A percentile compares a stretch with the other conserved stretches of the same genome.
phyloP scores from a whole-genome alignment of 2,888 invertebrate genomes.

The Sepiola atlantica region DNA sequence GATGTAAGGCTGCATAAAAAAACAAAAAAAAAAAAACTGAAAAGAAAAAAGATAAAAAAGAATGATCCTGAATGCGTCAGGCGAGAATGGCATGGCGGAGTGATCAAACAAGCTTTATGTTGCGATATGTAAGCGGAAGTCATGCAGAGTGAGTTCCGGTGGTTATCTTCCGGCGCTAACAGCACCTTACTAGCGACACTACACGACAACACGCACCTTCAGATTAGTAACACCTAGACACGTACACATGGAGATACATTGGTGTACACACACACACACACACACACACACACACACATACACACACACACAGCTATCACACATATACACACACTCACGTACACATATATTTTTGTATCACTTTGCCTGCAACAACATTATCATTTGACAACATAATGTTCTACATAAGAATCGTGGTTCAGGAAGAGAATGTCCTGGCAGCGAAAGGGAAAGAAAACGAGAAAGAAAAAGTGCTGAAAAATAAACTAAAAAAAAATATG shows the following conservation, averaged over 20 bases:
- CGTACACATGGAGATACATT: too few species aligned
- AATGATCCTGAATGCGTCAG: background rate
- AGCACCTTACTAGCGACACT: constrained; percentile 13
- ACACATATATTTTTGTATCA: background rate
- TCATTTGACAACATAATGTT: background rate
- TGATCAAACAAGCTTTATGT: constrained; percentile 14
- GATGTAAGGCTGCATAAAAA: background rate
- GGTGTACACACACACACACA: background rate
- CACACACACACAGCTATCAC: background rate
- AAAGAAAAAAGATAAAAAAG: background rate
- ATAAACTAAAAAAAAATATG: background rate
- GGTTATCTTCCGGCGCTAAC: constrained; percentile 21
- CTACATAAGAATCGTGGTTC: constrained; percentile 32
- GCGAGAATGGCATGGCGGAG: background rate
- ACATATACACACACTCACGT: background rate
- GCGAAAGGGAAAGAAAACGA: background rate
- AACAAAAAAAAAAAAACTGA: too few species aligned
- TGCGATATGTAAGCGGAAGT: constrained; percentile 20
- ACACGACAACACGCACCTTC: background rate
- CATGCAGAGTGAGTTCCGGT: constrained; percentile 32
- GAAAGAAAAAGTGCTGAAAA: background rate
- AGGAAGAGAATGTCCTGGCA: constrained; percentile 9
- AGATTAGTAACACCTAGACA: background rate
- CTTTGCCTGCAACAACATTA: background rate
- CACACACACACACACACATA: background rate